Base-by-base conservation (phyloP, 2,797 vertebrate species). In the Dipus sagitta region DNA sequence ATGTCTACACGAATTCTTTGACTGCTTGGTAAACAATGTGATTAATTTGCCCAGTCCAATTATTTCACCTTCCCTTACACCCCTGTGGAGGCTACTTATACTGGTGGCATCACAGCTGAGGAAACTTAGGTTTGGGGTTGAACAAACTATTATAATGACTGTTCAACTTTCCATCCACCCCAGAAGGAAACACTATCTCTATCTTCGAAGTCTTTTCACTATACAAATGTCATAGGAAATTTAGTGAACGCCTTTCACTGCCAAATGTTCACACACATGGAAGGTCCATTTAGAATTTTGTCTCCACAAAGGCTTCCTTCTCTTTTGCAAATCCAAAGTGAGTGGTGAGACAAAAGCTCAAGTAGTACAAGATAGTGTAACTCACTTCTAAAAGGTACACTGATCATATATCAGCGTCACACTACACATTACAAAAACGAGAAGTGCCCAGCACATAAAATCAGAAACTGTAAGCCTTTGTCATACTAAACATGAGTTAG, bases 191-290 rank as follows among this genome's bases (percentile, higher is more conserved):
- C 17, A 70, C 11, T 70, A 10, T 52, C 38, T 76, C 26, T 85
- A 10, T 28, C 32, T 71, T 64, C 12, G 10, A 87, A 77, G 17
- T 74, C 20, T 91, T 77, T 89, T 85, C 38, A 65, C 21, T 62
- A 81, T 34, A 78, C 17, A 85, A 54, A 90, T 34, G 87, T 76
- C 14, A 23, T 67, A 87, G 32, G 86, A 88, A 88, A 80, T 54
- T 60, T 3, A 92, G 26, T 67, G 38, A 82, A 3, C 62, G 30
- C 30, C 52, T 87, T 72, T 79, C 90, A 65, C 95, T 65, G 70
- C 1, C 88, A 74, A n/a, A 85, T 9, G 1, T 52, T 26, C 24
- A 79, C n/a, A 74, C 18, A 82, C 0, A 1, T 26, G 1, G 68
- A 17, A 91, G 34, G 76, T 23, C 18, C 14, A 24, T 14, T 28